Evolutionary conservation across 2,113 vertebrate species (phyloP), one percentile per base, ranked within the genome.

Genomic region (Hiodon tergisus): DNA sequence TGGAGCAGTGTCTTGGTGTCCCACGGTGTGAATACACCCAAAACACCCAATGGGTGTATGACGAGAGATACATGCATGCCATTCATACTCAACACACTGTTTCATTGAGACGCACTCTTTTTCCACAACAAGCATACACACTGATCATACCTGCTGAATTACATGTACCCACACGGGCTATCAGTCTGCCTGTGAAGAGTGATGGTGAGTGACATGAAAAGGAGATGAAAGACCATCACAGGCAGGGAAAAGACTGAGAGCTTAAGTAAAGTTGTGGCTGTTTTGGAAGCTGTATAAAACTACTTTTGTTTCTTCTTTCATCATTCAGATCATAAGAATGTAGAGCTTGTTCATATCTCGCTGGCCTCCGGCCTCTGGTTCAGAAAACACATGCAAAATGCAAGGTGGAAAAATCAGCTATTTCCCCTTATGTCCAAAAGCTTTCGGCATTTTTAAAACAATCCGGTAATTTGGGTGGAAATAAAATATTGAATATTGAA

Each of bases 401-500:
- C 9, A 50, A 65, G 52, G 17, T 71, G 62, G 52, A 71, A 55
- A 55, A 31, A 70, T 71, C 57, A 6, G 6, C 48, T 62, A 67
- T 4, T 13, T 74, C 61, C 48, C 77, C 4, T 69, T 54, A 75
- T 74, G 50, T 46, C 71, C 16, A 53, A 6, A 16, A 73, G 48
- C 71, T 51, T 6, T 73, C n/a, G 31, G 71, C 10, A n/a, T 61
- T 61, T 73, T 80, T 13, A 53, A 67, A 57, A 69, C 58, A 17
- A 72, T 76, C 58, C 13, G 31, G 61, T n/a, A 31, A 53, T n/a
- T 73, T 73, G n/a, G 16, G 52, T 73, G 51, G 63, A 73, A 61
- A 52, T 72, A 69, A 78, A 78, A 82, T 57, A 79, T 80, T 70
- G 67, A 61, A 69, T 68, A 68, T 67, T 17, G 31, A 31, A 31